Evolutionary conservation across 2,888 invertebrate species (phyloP), one percentile per base, ranked within the genome.

Genomic region (Andrena chrysosceles): DNA sequence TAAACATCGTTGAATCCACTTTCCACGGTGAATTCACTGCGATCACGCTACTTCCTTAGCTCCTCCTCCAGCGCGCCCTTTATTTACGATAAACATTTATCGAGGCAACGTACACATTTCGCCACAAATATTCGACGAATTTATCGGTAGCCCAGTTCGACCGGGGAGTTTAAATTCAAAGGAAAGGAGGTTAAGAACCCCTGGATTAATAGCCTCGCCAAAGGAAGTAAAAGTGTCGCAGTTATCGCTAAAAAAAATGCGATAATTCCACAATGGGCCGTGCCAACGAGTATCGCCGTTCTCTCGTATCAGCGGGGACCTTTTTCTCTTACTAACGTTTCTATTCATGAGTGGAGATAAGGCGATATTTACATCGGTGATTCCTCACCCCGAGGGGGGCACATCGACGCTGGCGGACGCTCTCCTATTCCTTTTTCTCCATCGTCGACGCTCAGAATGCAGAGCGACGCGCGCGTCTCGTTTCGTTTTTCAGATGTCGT

Each of bases 401-500:
- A 13, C 33, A 60, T n/a, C n/a, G 64, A 16, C 31, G 20, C 16
- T 63, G 29, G 29, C 62, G 16, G 3, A n/a, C 4, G 20, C 33
- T 62, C 20, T 62, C 16, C 42, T 42, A 42, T 42, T 35, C 23
- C 16, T 64, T 48, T 42, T 33, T 35, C 20, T 13, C 54, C 23
- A 13, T 31, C 71, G 79, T 68, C 67, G 54, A n/a, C 79, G 79
- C 49, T 81, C 72, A 62, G 60, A 80, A 80, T 73, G 59, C 79
- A 64, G 20, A 59, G 13, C 42, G 23, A 54, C 56, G 35, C 64
- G 35, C 64, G 79, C 62, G 49, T 79, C 56, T 56, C 69, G 73
- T 73, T 60, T 63, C 80, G 68, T 81, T 81, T 73, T 73, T 81
- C 80, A 79, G 72, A 79, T 73, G 68, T 73, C 71, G 63, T 79